These are phyloP conservation scores for Dolichomitus sp. DNA, from an alignment of 2,888 invertebrate species.

Conservation along the genomic window DNA sequence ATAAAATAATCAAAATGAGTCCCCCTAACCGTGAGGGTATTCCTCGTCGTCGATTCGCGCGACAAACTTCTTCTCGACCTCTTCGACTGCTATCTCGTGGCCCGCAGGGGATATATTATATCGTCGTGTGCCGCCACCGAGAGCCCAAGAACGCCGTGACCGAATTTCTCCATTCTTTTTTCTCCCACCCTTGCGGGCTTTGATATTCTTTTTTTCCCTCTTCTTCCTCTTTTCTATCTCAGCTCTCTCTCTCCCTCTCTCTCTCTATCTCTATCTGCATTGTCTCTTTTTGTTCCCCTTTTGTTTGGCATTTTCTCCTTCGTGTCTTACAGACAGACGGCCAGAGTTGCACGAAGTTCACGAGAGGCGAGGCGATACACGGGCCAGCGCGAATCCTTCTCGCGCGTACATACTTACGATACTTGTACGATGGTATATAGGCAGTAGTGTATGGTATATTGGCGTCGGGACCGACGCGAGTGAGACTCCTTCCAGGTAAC, in stretches of 20 bases:
- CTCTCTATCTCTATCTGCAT: constrained; percentile 2
- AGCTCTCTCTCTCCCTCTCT: background rate
- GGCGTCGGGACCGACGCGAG: constrained; percentile 56
- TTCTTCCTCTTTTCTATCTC: background rate
- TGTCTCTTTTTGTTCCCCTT: constrained; percentile 1
- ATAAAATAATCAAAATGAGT: constrained; percentile 4
- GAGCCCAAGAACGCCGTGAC: constrained; percentile 60
- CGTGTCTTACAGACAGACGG: constrained; percentile 52
- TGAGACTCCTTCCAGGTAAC: constrained; percentile 77
- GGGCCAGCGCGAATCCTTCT: constrained; percentile 29
- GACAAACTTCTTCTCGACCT: constrained; percentile 37
- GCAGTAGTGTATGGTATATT: constrained; percentile 56
- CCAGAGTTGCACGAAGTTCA: constrained; percentile 50
- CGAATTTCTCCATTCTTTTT: constrained; percentile 66
- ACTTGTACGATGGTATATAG: constrained; percentile 16
- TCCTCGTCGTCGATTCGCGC: constrained; percentile 4
- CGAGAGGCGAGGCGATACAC: constrained; percentile 39
- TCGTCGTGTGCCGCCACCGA: constrained; percentile 40
- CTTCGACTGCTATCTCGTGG: constrained; percentile 18
- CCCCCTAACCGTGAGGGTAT: background rate
- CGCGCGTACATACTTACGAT: constrained; percentile 24
- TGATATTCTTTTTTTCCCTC: constrained; percentile 3
- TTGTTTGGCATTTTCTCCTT: constrained; percentile 39
- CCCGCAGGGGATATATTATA: constrained; percentile 14
- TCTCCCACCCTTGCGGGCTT: constrained; percentile 21